These are phyloP conservation scores for Hycleus phaleratus DNA, from an alignment of 1,140 invertebrate genomes.

Conservation along the genomic window DNA sequence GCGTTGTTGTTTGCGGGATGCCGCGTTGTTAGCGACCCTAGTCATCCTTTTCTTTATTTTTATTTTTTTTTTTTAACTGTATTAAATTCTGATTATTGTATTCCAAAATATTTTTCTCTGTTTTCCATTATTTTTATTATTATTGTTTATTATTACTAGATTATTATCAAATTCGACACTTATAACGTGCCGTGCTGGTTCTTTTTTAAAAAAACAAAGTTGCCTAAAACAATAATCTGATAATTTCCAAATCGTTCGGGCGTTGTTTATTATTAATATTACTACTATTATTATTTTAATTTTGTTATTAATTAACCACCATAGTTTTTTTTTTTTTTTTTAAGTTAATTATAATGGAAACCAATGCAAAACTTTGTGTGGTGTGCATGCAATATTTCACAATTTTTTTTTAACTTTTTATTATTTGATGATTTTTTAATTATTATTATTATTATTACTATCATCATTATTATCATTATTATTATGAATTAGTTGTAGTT, in stretches of 20 bases:
- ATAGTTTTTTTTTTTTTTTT: slow-evolving; percentile 1
- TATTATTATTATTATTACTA: slow-evolving; percentile 5
- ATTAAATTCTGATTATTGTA: slow-evolving; percentile 6
- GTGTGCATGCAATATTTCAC: slow-evolving; percentile 40
- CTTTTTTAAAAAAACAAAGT: no score
- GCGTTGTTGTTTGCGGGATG: slow-evolving; percentile 41
- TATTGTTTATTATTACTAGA: slow-evolving; percentile 15
- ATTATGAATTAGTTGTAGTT: slow-evolving; percentile 40
- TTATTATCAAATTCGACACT: slow-evolving; percentile 20
- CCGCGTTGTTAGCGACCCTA: slow-evolving; percentile 43
- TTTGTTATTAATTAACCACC: slow-evolving; percentile 21
- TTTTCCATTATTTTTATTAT: slow-evolving; percentile 19
- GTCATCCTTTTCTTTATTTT: slow-evolving; percentile 33
- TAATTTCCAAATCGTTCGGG: slow-evolving; percentile 9
- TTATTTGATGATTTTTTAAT: slow-evolving; percentile 17
- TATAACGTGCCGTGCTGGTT: slow-evolving; percentile 32
- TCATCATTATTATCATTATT: slow-evolving; percentile 1
- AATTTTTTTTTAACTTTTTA: slow-evolving; percentile 17
- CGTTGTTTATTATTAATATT: slow-evolving; percentile 30
- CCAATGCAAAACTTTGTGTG: slow-evolving; percentile 24
- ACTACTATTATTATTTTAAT: slow-evolving; percentile 21
- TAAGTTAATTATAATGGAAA: slow-evolving; percentile 19
- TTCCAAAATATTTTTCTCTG: slow-evolving; percentile 10
- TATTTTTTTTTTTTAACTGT: slow-evolving; percentile 12
- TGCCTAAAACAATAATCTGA: no score